Evolutionary conservation across 2,888 invertebrate genomes (phyloP).

Genomic region (Agrotis exclamationis): DNA sequence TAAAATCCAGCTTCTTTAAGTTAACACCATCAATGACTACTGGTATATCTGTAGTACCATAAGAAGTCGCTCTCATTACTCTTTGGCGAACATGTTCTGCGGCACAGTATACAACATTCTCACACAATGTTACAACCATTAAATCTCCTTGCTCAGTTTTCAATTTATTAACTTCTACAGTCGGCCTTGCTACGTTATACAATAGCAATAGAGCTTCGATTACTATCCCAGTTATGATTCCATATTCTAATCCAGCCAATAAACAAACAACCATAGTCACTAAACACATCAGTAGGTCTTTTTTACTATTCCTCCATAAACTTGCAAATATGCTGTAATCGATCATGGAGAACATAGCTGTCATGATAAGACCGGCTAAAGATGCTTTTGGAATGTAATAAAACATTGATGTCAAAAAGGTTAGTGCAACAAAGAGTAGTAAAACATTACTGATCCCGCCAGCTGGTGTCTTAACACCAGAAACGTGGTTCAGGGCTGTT

Average conservation of each 20-base stretch:
- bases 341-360: conserved; percentile 97
- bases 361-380: conserved; percentile 96
- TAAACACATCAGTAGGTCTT: conserved; percentile 77
- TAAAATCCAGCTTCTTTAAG: conserved; percentile 80
- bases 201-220: conserved; percentile 80
- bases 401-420: conserved; percentile 95
- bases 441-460: conserved; percentile 95
- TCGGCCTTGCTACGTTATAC: conserved; percentile 80
- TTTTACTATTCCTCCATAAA: conserved; percentile 95
- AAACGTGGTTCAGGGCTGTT: conserved; percentile 97
- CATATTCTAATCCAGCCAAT: conserved; percentile 82
- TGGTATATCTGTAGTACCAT: conserved; percentile 63
- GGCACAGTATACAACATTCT: conserved; percentile 82
- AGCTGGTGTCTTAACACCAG: conserved; percentile 96
- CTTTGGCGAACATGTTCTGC: conserved; percentile 80
- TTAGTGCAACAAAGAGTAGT: conserved; percentile 95
- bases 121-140: conserved; percentile 75
- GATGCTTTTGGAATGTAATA: conserved; percentile 97
- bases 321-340: conserved; percentile 92
- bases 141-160: conserved; percentile 74
- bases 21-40: conserved; percentile 81
- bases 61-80: conserved; percentile 70
- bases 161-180: conserved; percentile 69
- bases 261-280: conserved; percentile 78
- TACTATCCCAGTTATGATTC: conserved; percentile 81